A percentile compares a stretch with the other conserved stretches of the same genome.
Evolutionary conservation across 2,113 vertebrate genomes (phyloP).

Genomic region (Saimiri boliviensis): DNA sequence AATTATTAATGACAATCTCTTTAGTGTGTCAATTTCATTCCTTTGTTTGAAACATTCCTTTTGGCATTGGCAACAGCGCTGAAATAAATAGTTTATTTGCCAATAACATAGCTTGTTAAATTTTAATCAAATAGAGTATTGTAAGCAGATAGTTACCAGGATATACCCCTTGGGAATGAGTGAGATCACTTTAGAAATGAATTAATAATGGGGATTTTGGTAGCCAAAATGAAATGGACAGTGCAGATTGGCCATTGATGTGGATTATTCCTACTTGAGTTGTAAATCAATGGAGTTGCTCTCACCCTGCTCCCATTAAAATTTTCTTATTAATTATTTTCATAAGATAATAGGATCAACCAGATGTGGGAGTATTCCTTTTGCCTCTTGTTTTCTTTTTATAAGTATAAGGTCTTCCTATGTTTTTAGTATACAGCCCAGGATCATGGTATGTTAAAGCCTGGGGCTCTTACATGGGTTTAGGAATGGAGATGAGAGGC

Average conservation of each 20-base stretch:
- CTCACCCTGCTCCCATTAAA: constrained; percentile 14
- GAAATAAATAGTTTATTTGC: constrained; percentile 78
- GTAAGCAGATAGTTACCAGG: constrained; percentile 71
- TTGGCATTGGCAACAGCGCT: constrained; percentile 32
- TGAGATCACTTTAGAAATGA: constrained; percentile 80
- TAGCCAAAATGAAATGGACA: constrained; percentile 66
- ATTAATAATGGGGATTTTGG: constrained; percentile 76
- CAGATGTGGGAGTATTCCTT: neutral
- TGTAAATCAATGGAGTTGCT: constrained; percentile 54
- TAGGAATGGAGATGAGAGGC: neutral
- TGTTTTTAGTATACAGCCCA: neutral
- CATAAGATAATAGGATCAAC: constrained; percentile 22
- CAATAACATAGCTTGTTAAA: constrained; percentile 82
- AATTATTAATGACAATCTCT: constrained; percentile 73
- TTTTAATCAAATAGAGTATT: constrained; percentile 82
- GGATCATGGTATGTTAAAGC: neutral
- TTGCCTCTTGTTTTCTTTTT: constrained; percentile 33
- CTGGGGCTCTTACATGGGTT: neutral
- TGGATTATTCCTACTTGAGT: constrained; percentile 62
- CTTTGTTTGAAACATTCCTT: constrained; percentile 71
- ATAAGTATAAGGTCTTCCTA: neutral
- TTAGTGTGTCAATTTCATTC: constrained; percentile 61
- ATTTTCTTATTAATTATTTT: constrained; percentile 65
- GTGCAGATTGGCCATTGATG: constrained; percentile 12
- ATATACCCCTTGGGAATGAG: constrained; percentile 69